These are phyloP conservation scores for Alligator sinensis DNA, from an alignment of 2,113 vertebrate genomes.

Conservation along the genomic window DNA sequence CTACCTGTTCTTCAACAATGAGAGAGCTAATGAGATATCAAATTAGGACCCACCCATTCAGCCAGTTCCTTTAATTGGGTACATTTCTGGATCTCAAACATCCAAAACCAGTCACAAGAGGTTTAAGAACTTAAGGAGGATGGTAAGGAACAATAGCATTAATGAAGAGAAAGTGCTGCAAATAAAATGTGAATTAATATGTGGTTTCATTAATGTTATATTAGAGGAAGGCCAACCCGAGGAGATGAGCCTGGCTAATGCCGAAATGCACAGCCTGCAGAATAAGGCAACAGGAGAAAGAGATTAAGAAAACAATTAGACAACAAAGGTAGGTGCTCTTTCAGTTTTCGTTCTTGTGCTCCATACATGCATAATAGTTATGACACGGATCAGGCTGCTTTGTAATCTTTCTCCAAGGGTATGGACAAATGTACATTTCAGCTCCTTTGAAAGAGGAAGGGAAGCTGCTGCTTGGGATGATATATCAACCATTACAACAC, in stretches of 20 bases:
- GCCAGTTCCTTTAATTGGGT: slow-evolving; percentile 53
- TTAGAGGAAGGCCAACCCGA: neutral
- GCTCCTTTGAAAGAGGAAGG: too few relatives aligned
- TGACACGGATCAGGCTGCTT: fast-evolving
- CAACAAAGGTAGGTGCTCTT: fast-evolving
- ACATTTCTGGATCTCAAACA: neutral
- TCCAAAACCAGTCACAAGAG: slow-evolving; percentile 22
- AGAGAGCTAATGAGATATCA: slow-evolving; percentile 60
- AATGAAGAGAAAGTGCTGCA: neutral
- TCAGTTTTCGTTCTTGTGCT: neutral
- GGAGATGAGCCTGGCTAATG: fast-evolving
- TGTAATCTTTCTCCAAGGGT: neutral
- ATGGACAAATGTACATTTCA: too few relatives aligned
- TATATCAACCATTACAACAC: too few relatives aligned
- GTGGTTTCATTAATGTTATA: neutral
- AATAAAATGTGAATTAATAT: slow-evolving; percentile 32
- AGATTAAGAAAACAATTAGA: neutral
- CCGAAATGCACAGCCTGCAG: neutral
- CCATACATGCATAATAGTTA: neutral
- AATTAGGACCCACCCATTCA: neutral
- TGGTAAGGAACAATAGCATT: neutral
- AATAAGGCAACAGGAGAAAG: neutral
- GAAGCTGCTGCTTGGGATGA: too few relatives aligned
- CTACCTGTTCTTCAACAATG: neutral
- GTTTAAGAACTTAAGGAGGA: neutral